Base-by-base conservation (phyloP, 2,888 invertebrate genomes). In the Acrobeloides nanus region DNA sequence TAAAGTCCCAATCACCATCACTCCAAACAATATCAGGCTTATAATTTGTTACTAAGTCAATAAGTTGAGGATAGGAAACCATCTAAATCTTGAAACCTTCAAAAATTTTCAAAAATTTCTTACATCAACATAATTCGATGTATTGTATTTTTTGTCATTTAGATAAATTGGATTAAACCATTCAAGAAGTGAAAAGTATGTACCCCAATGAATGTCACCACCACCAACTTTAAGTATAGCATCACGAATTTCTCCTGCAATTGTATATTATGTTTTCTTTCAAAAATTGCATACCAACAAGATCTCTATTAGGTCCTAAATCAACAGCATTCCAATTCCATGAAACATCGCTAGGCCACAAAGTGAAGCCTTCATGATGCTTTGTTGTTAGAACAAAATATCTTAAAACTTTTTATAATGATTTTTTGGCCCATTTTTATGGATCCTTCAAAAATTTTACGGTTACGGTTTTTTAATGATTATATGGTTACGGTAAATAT, bases 1-100 rank as follows among this genome's bases (percentile, higher is more conserved):
- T 24, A 31, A 51, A 85, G 73, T 89, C 89, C 89, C 89, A 89
- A 63, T 90, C 90, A 0, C 92, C 92, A 75, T 92, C 90, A 0
- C 87, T 61, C 90, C 90, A 92, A n/a, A 92, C 75, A 0, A 92
- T 79, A 25, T 87, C 85, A 1, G 81, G 80, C 34, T 76, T 52
- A 59, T 80, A 81, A 12, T 51, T 62, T 8, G 74, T 63, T n/a
- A 78, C 75, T 39, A 73, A 52, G 27, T 73, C 74, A n/a, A n/a
- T n/a, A n/a, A n/a, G n/a, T n/a, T n/a, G n/a, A n/a, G n/a, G n/a
- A n/a, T n/a, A n/a, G n/a, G n/a, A n/a, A n/a, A n/a, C n/a, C n/a
- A n/a, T n/a, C n/a, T n/a, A n/a, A n/a, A n/a, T n/a, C n/a, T n/a
- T n/a, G n/a, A n/a, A n/a, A n/a, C n/a, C n/a, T n/a, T n/a, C n/a